Evolutionary conservation across 2,888 invertebrate genomes (phyloP).

Genomic region (Cantharis nigra): DNA sequence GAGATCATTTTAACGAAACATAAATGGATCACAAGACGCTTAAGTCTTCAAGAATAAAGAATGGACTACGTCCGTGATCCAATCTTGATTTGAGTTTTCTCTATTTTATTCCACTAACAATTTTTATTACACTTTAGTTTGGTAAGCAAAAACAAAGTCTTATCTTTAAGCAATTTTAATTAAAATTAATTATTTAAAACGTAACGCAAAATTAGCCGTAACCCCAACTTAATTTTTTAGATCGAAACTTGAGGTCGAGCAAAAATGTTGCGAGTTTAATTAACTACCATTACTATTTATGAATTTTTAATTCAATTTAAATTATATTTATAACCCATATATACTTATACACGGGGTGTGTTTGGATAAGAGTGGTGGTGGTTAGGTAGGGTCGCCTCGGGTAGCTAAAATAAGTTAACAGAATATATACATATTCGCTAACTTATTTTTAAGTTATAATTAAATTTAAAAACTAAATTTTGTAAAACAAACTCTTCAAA

Average conservation of each 20-base stretch:
- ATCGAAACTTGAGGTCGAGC: background rate
- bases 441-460: background rate
- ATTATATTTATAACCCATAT: background rate
- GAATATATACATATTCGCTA: too few species aligned
- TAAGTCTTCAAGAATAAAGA: background rate
- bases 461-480: too few species aligned
- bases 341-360: background rate
- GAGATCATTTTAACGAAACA: background rate
- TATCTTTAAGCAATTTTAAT: background rate
- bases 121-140: background rate
- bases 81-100: conserved; percentile 1
- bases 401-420: background rate
- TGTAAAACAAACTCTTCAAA: background rate
- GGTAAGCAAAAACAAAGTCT: background rate
- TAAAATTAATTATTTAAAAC: background rate
- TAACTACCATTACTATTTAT: background rate
- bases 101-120: background rate
- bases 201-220: background rate
- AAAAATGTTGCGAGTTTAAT: background rate
- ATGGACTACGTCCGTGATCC: conserved; percentile 2
- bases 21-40: conserved; percentile 1
- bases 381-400: background rate
- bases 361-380: background rate
- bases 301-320: background rate
- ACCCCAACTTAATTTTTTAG: background rate